Percentiles rank a stretch among this genome's conserved stretches.
Conservation (phyloP, 2,797 vertebrate species). For the Scyliorhinus canicula region DNA sequence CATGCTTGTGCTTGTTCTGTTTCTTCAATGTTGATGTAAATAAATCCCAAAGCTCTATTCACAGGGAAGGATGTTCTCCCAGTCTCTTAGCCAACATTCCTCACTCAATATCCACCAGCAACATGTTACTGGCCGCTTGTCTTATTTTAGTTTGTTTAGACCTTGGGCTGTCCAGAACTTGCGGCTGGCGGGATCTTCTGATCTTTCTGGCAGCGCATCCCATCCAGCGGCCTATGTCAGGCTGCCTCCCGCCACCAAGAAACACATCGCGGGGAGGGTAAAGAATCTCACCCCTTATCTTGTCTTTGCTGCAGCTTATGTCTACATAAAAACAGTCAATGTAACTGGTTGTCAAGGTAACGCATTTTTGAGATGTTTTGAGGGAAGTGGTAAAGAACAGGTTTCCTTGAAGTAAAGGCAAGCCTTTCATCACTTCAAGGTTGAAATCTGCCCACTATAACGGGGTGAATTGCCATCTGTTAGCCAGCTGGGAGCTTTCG, state of each 20-base stretch:
- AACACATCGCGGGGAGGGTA: too few relatives aligned
- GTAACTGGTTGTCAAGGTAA: background rate
- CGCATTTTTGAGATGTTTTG: conserved; percentile 23
- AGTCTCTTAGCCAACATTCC: background rate
- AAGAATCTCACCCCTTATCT: too few relatives aligned
- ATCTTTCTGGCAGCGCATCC: too few relatives aligned
- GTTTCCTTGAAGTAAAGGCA: background rate
- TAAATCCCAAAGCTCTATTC: background rate
- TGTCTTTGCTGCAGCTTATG: background rate
- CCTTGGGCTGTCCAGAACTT: too few relatives aligned
- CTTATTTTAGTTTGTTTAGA: background rate
- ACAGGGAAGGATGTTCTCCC: background rate
- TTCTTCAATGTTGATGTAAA: background rate
- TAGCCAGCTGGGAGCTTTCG: too few relatives aligned
- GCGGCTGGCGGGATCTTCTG: too few relatives aligned
- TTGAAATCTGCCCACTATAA: background rate
- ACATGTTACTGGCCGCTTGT: background rate
- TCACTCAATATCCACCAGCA: background rate
- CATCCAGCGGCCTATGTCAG: too few relatives aligned
- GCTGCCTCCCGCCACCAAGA: too few relatives aligned
- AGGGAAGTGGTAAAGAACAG: too few relatives aligned
- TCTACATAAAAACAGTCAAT: background rate
- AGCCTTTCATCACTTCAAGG: background rate
- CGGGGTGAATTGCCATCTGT: background rate
- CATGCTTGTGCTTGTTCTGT: background rate